Evolutionary conservation across 2,888 invertebrate genomes (phyloP).

Genomic region (Nomada ferruginata): DNA sequence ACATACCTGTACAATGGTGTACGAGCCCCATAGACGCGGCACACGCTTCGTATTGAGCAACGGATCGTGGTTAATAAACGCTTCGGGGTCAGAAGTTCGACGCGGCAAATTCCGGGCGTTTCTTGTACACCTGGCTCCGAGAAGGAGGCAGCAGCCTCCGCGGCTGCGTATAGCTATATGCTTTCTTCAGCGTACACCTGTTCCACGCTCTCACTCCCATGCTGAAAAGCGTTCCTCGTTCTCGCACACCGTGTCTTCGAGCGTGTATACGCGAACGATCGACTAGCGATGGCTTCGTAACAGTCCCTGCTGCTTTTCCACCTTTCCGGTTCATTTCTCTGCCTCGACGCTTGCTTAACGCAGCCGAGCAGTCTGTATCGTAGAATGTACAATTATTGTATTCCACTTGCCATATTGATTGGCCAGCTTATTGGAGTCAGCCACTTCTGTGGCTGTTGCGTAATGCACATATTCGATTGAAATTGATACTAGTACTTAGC

Average conservation of each 20-base stretch:
- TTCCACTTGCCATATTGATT: neutral
- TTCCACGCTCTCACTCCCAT: constrained; percentile 64
- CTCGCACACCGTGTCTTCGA: constrained; percentile 30
- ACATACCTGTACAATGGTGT: constrained; percentile 10
- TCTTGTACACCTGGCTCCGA: constrained; percentile 66
- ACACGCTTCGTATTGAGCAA: constrained; percentile 62
- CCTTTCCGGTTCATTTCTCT: constrained; percentile 34
- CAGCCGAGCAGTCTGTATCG: neutral
- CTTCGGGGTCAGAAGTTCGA: constrained; percentile 72
- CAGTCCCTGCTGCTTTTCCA: constrained; percentile 22
- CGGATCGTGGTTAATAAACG: constrained; percentile 68
- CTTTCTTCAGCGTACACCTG: constrained; percentile 68
- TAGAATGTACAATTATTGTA: neutral
- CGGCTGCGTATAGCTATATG: constrained; percentile 43
- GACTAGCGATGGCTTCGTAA: constrained; percentile 58
- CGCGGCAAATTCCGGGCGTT: constrained; percentile 65
- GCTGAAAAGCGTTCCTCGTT: constrained; percentile 49
- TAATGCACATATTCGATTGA: too few species aligned
- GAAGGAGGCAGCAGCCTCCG: constrained; percentile 51
- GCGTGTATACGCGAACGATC: constrained; percentile 16
- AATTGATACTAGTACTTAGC: too few species aligned
- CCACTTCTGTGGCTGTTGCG: too few species aligned
- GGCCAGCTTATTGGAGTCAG: too few species aligned
- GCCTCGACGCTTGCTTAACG: neutral
- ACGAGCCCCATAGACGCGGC: constrained; percentile 28